Percentiles rank a stretch among this genome's conserved stretches.
Conservation (phyloP, 2,888 invertebrate species). For the Clusia tigrina region DNA sequence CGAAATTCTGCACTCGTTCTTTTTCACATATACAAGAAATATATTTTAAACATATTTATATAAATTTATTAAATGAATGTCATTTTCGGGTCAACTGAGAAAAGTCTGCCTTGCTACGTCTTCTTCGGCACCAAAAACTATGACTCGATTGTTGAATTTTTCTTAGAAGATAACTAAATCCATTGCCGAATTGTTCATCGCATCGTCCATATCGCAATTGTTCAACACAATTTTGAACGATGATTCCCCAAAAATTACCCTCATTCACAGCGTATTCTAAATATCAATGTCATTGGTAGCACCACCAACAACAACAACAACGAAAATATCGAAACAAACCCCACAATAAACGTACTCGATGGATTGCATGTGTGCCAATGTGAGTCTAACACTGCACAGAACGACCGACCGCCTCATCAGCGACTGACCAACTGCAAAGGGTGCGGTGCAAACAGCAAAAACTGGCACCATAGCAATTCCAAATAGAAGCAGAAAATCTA, state of each 20-base stretch:
- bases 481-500: background rate
- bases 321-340: background rate
- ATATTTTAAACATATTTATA: no score
- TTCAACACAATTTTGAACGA: background rate
- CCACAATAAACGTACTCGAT: no score
- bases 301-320: no score
- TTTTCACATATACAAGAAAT: no score
- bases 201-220: background rate
- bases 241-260: background rate
- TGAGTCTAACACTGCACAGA: slow-evolving; percentile 21
- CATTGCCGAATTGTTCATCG: slow-evolving; percentile 14
- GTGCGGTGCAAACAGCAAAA: background rate
- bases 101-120: no score
- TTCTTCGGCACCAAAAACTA: no score
- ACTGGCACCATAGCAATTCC: background rate
- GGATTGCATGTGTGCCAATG: background rate
- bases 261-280: background rate
- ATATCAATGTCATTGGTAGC: slow-evolving; percentile 8
- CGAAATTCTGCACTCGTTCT: no score
- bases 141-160: no score
- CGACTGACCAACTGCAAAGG: slow-evolving; percentile 16
- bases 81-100: no score
- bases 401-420: slow-evolving; percentile 4
- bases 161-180: slow-evolving; percentile 13
- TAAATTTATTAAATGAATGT: no score